Conservation (phyloP, 2,113 vertebrate species). For the Gavialis gangeticus region DNA sequence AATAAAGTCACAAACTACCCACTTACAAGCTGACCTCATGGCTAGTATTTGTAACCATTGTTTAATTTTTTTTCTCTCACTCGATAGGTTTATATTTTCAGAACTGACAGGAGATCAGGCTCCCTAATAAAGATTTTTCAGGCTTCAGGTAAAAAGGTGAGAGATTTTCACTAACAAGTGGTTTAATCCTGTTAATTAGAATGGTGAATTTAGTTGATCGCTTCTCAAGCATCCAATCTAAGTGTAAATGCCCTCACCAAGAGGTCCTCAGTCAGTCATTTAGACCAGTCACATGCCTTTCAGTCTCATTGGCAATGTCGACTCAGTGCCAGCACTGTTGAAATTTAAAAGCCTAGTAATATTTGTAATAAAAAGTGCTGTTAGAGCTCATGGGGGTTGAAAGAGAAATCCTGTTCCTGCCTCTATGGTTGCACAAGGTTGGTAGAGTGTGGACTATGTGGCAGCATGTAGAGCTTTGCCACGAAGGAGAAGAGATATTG, state of each 20-base stretch:
- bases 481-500: too few relatives aligned
- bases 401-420: neutral
- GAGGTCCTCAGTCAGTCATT: neutral
- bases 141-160: slow-evolving; percentile 96
- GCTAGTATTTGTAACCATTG: neutral
- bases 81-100: slow-evolving; percentile 95
- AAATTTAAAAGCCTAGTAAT: neutral
- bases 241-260: neutral
- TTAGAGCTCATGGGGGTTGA: neutral
- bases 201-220: neutral
- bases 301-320: neutral
- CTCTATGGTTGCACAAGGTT: neutral
- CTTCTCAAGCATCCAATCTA: neutral
- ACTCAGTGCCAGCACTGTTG: neutral
- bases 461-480: neutral
- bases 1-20: neutral
- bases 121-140: slow-evolving; percentile 94
- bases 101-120: slow-evolving; percentile 86
- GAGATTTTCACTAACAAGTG: slow-evolving; percentile 30
- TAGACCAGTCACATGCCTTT: neutral
- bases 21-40: neutral
- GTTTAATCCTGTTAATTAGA: neutral
- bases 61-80: slow-evolving; percentile 21
- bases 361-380: neutral
- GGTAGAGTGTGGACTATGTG: neutral